Base-by-base conservation (phyloP, 2,888 invertebrate genomes). In the Thymelicus acteon region DNA sequence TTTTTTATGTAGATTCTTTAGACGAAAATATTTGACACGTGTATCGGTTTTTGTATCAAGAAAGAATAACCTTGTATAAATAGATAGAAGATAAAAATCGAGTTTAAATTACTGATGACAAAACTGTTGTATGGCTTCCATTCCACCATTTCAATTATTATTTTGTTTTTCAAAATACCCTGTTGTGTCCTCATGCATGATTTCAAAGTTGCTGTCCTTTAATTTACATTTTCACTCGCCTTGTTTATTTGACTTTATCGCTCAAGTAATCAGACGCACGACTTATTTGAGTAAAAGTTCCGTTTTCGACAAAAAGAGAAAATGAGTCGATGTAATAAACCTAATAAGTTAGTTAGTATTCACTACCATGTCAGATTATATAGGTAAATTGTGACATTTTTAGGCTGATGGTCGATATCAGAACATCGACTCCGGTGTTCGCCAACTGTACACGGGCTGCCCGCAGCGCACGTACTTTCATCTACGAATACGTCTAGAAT, bases 381-480 rank as follows among this genome's bases (percentile, higher is more conserved):
- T 75, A 75, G 75, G 77, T 78, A 75, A 79, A 76, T 78, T 78
- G 76, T 78, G 75, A 77, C 78, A 77, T 78, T 78, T 76, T 77
- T 76, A 74, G 69, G 74, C 72, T 61, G 62, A 71, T 74, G 70
- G 75, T 76, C 76, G 73, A 80, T 79, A 80, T 80, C 75, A 78
- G 77, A 79, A 79, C 79, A 80, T 80, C 78, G 77, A 76, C 78
- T 79, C 77, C 73, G 76, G 75, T 75, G 73, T 75, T 75, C 72
- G 73, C 76, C 71, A 72, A 74, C 75, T 70, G 75, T 77, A 74
- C 71, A 73, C 70, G 81, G 83, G 80, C 74, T 75, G 78, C 90
- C 90, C 91, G 89, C 90, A 91, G 83, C 82, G 76, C 92, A 92
- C 92, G 92, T 91, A 85, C 82, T 82, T 84, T 79, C 84, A 81